phyloP scores from a whole-genome alignment of 2,797 vertebrate species.

The Mallotus villosus region DNA sequence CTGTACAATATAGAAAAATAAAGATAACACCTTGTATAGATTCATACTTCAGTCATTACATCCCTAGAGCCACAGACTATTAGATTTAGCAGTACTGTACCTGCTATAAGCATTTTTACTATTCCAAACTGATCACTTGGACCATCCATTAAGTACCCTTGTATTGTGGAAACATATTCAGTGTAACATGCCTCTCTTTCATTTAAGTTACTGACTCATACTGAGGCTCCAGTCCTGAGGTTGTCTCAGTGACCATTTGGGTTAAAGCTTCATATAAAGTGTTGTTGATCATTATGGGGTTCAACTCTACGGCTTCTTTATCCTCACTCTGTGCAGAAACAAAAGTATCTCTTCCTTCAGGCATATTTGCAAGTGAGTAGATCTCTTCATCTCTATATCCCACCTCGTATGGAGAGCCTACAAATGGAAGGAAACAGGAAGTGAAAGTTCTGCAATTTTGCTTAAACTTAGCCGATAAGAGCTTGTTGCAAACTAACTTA shows the following conservation, averaged over 20 bases:
- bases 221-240: not conserved
- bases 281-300: constrained; percentile 2
- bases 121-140: not conserved
- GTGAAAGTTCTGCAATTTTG: no score
- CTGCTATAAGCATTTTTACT: no score
- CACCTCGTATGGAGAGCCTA: constrained; percentile 18
- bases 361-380: constrained; percentile 9
- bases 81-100: not conserved
- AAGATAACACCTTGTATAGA: no score
- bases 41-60: no score
- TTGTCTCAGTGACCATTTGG: not conserved
- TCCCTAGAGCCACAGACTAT: not conserved
- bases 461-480: no score
- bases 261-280: constrained; percentile 7
- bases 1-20: no score
- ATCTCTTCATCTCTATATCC: not conserved
- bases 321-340: not conserved
- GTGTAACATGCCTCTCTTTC: not conserved
- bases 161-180: not conserved
- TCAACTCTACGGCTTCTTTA: constrained; percentile 3
- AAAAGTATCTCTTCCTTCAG: not conserved
- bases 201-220: not conserved
- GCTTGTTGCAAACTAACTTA: constrained; percentile 10
- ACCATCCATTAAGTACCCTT: no score
- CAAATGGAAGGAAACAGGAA: not conserved